These are phyloP conservation scores for Sarcophaga caerulescens DNA, from an alignment of 2,888 invertebrate species.

Conservation along the genomic window DNA sequence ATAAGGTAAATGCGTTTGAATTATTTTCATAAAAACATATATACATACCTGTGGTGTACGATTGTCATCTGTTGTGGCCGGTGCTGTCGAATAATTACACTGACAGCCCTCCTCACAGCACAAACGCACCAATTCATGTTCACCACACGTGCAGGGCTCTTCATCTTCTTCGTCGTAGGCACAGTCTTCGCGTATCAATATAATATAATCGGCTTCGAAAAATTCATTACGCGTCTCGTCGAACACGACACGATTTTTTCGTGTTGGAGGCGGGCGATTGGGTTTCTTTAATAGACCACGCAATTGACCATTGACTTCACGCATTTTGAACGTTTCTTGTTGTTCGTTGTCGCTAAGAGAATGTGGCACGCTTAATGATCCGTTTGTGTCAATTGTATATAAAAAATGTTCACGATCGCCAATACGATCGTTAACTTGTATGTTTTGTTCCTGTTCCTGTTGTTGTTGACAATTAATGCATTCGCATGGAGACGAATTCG, in stretches of 20 bases:
- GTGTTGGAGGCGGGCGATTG: conserved; percentile 85
- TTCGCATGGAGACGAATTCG: conserved; percentile 58
- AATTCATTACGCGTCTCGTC: conserved; percentile 95
- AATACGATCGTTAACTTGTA: conserved; percentile 16
- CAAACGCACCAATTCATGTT: conserved; percentile 85
- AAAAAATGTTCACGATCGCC: not conserved
- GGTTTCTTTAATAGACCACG: conserved; percentile 87
- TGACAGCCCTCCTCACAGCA: conserved; percentile 88
- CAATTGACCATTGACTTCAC: conserved; percentile 81
- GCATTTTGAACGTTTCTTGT: conserved; percentile 74
- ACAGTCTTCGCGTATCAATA: conserved; percentile 93
- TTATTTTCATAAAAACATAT: not conserved
- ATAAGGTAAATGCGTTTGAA: not conserved
- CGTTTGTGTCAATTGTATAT: conserved; percentile 27
- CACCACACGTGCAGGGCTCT: conserved; percentile 88
- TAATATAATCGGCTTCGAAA: conserved; percentile 96
- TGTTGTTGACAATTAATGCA: conserved; percentile 62
- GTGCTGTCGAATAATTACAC: conserved; percentile 80
- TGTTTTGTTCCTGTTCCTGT: conserved; percentile 18
- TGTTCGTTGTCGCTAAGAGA: not conserved
- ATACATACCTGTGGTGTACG: conserved; percentile 80
- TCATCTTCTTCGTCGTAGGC: conserved; percentile 90
- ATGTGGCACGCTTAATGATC: not conserved
- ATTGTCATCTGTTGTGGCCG: conserved; percentile 71
- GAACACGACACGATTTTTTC: conserved; percentile 91